Base-by-base conservation (phyloP, 2,797 vertebrate species). In the Buceros bicornis region DNA sequence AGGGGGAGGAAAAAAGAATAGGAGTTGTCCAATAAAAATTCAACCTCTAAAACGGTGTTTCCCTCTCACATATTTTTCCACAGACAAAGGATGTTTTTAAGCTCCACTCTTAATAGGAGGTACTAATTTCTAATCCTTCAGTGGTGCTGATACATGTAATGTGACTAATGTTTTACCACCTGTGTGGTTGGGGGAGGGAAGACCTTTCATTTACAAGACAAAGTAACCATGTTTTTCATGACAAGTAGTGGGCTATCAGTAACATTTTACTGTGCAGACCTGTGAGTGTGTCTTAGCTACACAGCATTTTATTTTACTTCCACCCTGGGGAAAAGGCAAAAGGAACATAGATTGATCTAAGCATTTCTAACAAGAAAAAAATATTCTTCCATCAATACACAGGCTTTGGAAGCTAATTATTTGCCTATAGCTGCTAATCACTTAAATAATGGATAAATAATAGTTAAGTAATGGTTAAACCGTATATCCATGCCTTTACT, bases 31-130 rank as follows among this genome's bases (percentile, higher is more conserved):
- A 93, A 93, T 79, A 73, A 91, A 92, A 95, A 29, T 18, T 5
- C 64, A 84, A 84, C 86, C 86, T 95, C 85, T 66, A 8, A 35
- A 65, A 45, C 51, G 66, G 33, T 66, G 45, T 87, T 91, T 85
- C 83, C 74, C 57, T 73, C 86, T 95, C 67, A 87, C 35, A 47
- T 85, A 93, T 94, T 96, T 96, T 66, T 95, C 60, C 67, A 73
- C 54, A 95, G 87, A 94, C 40, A 93, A 95, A 93, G 60, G 81
- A 82, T 50, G 57, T 87, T 96, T 96, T 93, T 88, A 89, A 94
- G 47, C 50, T 58, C 29, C 0, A 1, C 53, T 90, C n/a, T 47
- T 71, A 64, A 93, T 89, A 80, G 94, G 91, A 66, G 24, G 77
- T 70, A 54, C 80, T 73, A 79, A 91, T 90, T 87, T 90, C 67